Base-by-base conservation (phyloP, 2,888 invertebrate species). In the Pyrochroa serraticornis region DNA sequence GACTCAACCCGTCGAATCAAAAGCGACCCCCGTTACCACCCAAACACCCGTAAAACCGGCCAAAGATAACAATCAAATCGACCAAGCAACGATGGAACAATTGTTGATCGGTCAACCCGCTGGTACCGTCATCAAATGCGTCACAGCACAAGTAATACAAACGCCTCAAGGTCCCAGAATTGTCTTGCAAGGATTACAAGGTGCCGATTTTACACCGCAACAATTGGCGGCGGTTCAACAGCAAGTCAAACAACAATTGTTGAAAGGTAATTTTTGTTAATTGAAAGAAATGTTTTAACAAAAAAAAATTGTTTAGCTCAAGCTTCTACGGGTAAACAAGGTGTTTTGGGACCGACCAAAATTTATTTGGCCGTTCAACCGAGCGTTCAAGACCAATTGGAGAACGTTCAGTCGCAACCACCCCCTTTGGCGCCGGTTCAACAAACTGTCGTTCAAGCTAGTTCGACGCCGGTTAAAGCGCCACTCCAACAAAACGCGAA, bases 311-410 rank as follows among this genome's bases (percentile, higher is more conserved):
- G 34, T 78, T 52, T 79, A 90, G 92, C 92, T 22, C 93, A 93
- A 89, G 92, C 92, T 68, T 88, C 90, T 3, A 91, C 90, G 10
- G 93, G 92, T 36, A 92, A 92, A 76, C 90, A 91, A 76, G 92
- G 92, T 37, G 91, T 92, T 68, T 78, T 93, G 60, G 93, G 92
- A 2, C 93, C 93, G 7, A 90, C 92, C 7, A 93, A 92, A 80
- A 91, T 93, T 74, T 93, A 92, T 75, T 79, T 93, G 57, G 92
- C 92, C 0, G 92, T 93, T 49, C 92, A 92, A 74, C 92, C 93
- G n/a, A 22, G 22, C 5, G 22, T 22, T 22, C 22, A 22, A 22
- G 22, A 22, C 22, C 22, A 22, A 22, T 22, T 22, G 22, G 22
- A 22, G 5, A 31, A 32, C 7, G 33, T 35, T 7, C 42, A 42